Conservation (phyloP, 1,140 invertebrate genomes). For the Drosophila malerkotliana region DNA sequence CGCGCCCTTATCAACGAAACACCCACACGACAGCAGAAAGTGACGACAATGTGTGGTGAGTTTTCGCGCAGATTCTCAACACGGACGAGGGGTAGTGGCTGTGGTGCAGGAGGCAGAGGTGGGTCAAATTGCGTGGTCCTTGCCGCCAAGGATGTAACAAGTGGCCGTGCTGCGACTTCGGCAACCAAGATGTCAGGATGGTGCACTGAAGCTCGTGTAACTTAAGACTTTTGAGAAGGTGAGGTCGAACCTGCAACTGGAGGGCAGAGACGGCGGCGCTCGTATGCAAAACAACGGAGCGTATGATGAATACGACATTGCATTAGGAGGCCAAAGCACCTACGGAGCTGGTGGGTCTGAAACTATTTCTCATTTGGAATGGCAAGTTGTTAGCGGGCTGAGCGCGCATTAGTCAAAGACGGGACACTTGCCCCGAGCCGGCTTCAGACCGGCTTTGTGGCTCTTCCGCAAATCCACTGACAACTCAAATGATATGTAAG, state of each 20-base stretch:
- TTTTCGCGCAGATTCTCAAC: conserved; percentile 37
- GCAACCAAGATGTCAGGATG: conserved; percentile 9
- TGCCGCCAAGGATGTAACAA: conserved; percentile 55
- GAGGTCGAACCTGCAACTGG: background rate
- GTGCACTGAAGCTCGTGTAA: background rate
- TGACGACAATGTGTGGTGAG: conserved; percentile 72
- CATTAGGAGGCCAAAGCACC: conserved; percentile 21
- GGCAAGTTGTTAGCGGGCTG: conserved; percentile 65
- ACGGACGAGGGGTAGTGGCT: conserved; percentile 8
- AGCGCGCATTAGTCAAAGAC: conserved; percentile 71
- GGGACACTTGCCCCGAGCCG: conserved; percentile 30
- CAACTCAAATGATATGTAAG: conserved; percentile 66
- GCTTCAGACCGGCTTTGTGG: conserved; percentile 45
- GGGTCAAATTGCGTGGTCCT: conserved; percentile 14
- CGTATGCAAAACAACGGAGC: conserved; percentile 13
- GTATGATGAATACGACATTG: conserved; percentile 32
- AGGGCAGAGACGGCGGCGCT: background rate
- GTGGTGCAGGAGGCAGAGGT: conserved; percentile 5
- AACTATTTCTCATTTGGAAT: conserved; percentile 74
- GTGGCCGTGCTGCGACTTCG: conserved; percentile 50
- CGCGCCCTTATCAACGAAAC: conserved; percentile 64
- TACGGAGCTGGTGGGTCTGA: conserved; percentile 10
- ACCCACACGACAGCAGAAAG: conserved; percentile 53
- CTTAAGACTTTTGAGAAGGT: background rate
- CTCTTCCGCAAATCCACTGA: conserved; percentile 35